Evolutionary conservation across 2,888 invertebrate species (phyloP).

Genomic region (Euspilapteryx auroguttella): DNA sequence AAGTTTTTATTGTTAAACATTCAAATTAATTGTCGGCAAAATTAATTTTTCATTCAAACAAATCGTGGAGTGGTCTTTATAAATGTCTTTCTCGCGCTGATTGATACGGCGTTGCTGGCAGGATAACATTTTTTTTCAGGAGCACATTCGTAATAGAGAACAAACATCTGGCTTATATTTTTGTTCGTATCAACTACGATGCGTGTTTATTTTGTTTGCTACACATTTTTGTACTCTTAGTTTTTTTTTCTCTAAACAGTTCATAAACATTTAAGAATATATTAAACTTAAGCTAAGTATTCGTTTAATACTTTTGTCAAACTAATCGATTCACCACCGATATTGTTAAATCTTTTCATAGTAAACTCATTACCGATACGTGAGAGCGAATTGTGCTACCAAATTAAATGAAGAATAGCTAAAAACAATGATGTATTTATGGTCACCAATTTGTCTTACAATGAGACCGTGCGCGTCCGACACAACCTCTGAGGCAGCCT

Average conservation of each 20-base stretch:
- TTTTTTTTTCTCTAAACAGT: too few species aligned
- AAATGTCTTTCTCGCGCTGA: conserved; percentile 43
- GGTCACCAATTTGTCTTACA: conserved; percentile 55
- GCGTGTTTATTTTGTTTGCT: too few species aligned
- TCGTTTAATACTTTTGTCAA: too few species aligned
- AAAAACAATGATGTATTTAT: conserved; percentile 57
- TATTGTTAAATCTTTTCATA: too few species aligned
- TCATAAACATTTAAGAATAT: too few species aligned
- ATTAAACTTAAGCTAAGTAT: too few species aligned
- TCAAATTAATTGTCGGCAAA: conserved; percentile 58
- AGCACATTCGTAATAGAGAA: too few species aligned
- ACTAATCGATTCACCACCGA: too few species aligned
- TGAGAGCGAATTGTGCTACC: conserved; percentile 58
- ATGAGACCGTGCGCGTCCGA: conserved; percentile 30
- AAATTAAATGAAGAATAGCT: conserved; percentile 48
- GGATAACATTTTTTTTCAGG: conserved; percentile 14
- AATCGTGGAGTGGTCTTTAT: conserved; percentile 44
- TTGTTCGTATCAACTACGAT: too few species aligned
- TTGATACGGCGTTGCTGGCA: conserved; percentile 29
- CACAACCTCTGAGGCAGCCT: conserved; percentile 28
- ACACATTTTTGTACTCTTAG: too few species aligned
- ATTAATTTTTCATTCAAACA: conserved; percentile 60
- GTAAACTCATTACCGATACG: too few species aligned
- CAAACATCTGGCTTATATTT: too few species aligned
- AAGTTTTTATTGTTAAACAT: conserved; percentile 53